Percentiles rank a stretch among this genome's conserved stretches.
Evolutionary conservation across 2,888 invertebrate genomes (phyloP).

Genomic region (Xestia xanthographa): DNA sequence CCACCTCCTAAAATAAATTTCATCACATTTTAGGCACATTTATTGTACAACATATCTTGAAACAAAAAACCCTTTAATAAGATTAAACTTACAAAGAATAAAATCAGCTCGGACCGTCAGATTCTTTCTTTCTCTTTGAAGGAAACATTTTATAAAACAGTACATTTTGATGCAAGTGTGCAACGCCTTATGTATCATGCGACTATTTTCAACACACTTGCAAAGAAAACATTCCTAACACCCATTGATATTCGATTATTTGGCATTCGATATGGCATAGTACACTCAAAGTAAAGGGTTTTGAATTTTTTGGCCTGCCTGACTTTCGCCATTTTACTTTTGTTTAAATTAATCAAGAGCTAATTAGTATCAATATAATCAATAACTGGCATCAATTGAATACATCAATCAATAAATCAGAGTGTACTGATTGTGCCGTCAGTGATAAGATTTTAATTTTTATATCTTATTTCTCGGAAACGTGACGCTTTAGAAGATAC

Average conservation of each 20-base stretch:
- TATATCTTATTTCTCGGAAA: no score
- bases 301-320: neutral
- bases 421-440: no score
- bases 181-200: neutral
- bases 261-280: no score
- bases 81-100: neutral
- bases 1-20: constrained; percentile 76
- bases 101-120: no score
- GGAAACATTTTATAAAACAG: neutral
- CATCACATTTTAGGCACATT: neutral
- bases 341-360: neutral
- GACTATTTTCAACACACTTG: neutral
- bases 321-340: neutral
- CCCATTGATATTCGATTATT: no score
- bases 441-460: no score
- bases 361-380: neutral
- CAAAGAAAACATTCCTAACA: neutral
- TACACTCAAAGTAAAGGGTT: neutral
- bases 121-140: neutral
- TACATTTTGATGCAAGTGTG: neutral
- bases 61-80: neutral
- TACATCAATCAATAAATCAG: no score
- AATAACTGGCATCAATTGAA: no score
- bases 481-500: no score
- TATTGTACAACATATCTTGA: neutral